Base-by-base conservation (phyloP, 2,797 vertebrate genomes). In the Taenioides sp. region DNA sequence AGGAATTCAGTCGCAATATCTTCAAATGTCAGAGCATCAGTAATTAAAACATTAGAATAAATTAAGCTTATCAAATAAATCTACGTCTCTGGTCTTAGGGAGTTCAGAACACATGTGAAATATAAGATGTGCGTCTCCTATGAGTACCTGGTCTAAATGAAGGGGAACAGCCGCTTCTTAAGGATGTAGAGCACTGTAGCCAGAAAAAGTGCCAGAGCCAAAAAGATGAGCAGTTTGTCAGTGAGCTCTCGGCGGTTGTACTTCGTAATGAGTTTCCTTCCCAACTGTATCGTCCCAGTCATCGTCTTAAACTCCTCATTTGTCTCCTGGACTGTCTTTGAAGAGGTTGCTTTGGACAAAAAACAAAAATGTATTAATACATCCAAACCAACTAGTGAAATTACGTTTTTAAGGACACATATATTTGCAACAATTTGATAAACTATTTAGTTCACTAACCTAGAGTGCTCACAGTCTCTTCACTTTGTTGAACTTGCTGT, bases 291-390 rank as follows among this genome's bases (percentile, higher is more conserved):
- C 66, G 97, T 99, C 67, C 97, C 97, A 0, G 97, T 97, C 97
- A 99, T 98, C 70, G 96, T 95, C 83, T 96, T 98, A 87, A 99
- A 99, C 59, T 99, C 97, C 37, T 99, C 97, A n/a, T 97, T 97
- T 69, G 97, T 96, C 85, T 98, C 97, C 79, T 93, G 93, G 75
- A 98, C 92, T 0, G 97, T 98, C 84, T 94, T 94, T 1, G 97
- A 98, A 52, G 97, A 99, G 73, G 92, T 98, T 14, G 95, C 95
- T 95, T 85, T 4, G 77, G 74, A 76, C 22, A 67, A 69, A 72
- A 67, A 17, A 57, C 54, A 73, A 72, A 57, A 40, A 68, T 34
- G 16, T 5, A 4, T 27, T 7, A 34, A 5, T 7, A 54, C 27
- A 11, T 50, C 18, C 10, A 52, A 28, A 31, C 47, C 9, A 50